Base-by-base conservation (phyloP, 2,797 vertebrate species). In the Strix occidentalis region DNA sequence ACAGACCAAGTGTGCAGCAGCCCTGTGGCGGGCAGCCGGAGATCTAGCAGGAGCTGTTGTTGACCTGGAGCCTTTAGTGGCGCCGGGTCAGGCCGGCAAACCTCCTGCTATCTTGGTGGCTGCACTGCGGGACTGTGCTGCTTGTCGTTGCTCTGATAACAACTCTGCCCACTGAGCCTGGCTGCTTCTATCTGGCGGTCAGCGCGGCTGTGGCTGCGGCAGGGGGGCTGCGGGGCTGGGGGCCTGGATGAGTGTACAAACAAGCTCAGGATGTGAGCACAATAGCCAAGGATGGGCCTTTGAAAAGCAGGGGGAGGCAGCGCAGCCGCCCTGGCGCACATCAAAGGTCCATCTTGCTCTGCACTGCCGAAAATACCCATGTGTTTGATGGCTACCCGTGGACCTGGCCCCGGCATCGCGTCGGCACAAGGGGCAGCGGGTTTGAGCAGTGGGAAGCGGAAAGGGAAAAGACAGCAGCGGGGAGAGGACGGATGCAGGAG, bases 181-280 rank as follows among this genome's bases (percentile, higher is more conserved):
- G 13, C 79, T 28, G 65, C 71, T 72, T 69, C 96, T 95, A 96
- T 97, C 95, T 77, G 50, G 5, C 4, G 16, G 56, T 23, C 84
- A 54, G 46, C 48, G 66, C 3, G 3, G 70, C 88, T 81, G 71
- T 58, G 2, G 7, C 94, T 45, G 91, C 10, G 3, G 85, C 76
- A 77, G 94, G 87, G 90, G 76, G 58, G 74, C 79, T 69, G 77
- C 3, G 3, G 82, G 71, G 83, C 64, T n/a, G 68, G 74, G 84
- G 39, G 54, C 35, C 50, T 57, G 24, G 2, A 41, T 11, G 0
- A 60, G 84, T 5, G n/a, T 48, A 88, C 92, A 96, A 96, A 96
- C 90, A 96, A 96, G 88, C 86, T 96, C 95, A 95, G 96, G 95
- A 96, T 89, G 68, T 50, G 89, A 94, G 84, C 78, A 96, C 88